phyloP scores from a whole-genome alignment of 2,113 vertebrate species.

The Gymnogyps californianus region DNA sequence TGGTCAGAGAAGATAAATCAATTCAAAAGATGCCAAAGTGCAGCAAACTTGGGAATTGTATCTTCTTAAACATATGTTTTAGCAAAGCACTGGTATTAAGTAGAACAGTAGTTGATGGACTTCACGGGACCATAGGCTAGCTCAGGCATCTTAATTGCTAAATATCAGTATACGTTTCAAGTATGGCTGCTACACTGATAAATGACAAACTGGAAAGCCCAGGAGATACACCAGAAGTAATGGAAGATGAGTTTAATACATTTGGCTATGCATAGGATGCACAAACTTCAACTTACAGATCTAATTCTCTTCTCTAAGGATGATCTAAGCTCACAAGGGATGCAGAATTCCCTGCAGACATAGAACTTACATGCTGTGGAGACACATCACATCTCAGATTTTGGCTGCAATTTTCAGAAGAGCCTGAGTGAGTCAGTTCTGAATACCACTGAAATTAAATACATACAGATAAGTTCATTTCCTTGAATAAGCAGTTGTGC shows the following conservation, averaged over 20 bases:
- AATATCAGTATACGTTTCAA: background rate
- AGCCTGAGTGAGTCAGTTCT: background rate
- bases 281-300: background rate
- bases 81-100: background rate
- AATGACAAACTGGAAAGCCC: background rate
- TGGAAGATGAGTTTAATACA: background rate
- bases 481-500: background rate
- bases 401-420: background rate
- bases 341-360: background rate
- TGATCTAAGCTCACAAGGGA: background rate
- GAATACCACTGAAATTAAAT: background rate
- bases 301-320: background rate
- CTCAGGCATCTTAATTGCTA: background rate
- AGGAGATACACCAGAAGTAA: background rate
- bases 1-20: background rate
- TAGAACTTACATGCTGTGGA: background rate
- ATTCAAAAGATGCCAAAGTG: background rate
- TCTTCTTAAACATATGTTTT: background rate
- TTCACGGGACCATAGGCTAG: background rate
- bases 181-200: background rate
- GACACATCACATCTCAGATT: background rate
- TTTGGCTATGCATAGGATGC: background rate
- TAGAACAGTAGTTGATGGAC: background rate
- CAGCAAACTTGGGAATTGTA: background rate
- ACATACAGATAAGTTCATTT: background rate